phyloP scores from a whole-genome alignment of 2,888 invertebrate species.

The Eristalis tenax region DNA sequence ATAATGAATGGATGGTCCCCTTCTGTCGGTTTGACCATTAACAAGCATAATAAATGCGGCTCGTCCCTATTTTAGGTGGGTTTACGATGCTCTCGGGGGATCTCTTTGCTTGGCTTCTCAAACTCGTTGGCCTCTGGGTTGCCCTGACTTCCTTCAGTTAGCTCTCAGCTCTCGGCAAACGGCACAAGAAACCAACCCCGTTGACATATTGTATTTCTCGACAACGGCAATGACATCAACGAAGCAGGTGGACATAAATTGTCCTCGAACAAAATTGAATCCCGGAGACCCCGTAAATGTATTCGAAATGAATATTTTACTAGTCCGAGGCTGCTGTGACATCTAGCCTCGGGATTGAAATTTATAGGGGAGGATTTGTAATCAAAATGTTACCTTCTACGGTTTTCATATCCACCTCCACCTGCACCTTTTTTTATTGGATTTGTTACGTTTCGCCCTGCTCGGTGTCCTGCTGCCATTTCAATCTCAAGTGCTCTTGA shows the following conservation, averaged over 20 bases:
- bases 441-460: conserved; percentile 1
- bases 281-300: conserved; percentile 47
- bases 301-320: conserved; percentile 67
- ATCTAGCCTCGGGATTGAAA: conserved; percentile 59
- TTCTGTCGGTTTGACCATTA: conserved; percentile 40
- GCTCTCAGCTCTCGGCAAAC: background rate
- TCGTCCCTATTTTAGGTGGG: conserved; percentile 28
- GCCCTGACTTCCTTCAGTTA: background rate
- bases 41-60: conserved; percentile 56
- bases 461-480: background rate
- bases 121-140: background rate
- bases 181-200: conserved; percentile 5
- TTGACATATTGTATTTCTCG: conserved; percentile 38
- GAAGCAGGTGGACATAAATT: conserved; percentile 64
- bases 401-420: background rate
- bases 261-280: conserved; percentile 63
- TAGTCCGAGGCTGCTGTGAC: conserved; percentile 60
- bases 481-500: conserved; percentile 9
- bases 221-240: background rate
- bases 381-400: conserved; percentile 55
- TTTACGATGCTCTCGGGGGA: conserved; percentile 45
- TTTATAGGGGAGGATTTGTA: conserved; percentile 68
- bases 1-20: background rate
- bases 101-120: background rate
- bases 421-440: background rate